Evolutionary conservation across 35 echinoderm and acorn worm species (phyloP).

Genomic region (Hemicentrotus pulcherrimus): DNA sequence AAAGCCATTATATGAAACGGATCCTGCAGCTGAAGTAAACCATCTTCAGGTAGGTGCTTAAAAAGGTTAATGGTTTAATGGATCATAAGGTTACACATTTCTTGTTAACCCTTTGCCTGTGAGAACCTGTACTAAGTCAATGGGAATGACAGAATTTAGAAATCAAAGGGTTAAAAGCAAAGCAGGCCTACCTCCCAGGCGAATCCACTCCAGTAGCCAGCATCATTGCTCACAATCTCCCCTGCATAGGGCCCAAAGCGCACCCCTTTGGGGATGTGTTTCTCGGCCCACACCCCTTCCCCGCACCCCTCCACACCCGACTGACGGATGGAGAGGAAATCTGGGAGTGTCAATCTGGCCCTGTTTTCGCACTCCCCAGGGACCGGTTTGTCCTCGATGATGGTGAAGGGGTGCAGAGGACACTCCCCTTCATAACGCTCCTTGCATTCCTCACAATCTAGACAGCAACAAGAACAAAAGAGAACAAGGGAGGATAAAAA

Average conservation of each 20-base stretch:
- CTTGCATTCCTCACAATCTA: slow-evolving; percentile 97
- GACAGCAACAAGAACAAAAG: background rate
- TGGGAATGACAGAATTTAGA: no score
- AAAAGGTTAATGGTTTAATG: no score
- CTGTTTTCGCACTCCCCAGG: slow-evolving; percentile 55
- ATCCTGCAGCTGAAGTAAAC: no score
- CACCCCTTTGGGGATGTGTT: slow-evolving; percentile 83
- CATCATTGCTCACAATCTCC: slow-evolving; percentile 74
- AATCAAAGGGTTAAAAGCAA: no score
- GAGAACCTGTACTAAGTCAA: no score
- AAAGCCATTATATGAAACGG: no score
- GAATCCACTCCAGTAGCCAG: slow-evolving; percentile 81
- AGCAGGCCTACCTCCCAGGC: slow-evolving; percentile 88
- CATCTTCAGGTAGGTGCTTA: no score
- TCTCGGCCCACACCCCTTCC: slow-evolving; percentile 83
- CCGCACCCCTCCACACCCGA: slow-evolving; percentile 79
- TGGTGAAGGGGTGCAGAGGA: slow-evolving; percentile 72
- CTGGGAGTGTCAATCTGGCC: slow-evolving; percentile 73
- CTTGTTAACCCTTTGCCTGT: no score
- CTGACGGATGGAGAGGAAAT: slow-evolving; percentile 67
- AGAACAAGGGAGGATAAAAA: background rate
- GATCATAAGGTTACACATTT: no score
- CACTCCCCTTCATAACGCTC: slow-evolving; percentile 81
- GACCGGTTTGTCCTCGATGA: slow-evolving; percentile 78
- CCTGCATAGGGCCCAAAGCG: slow-evolving; percentile 94